Conservation (phyloP, 2,888 invertebrate species). For the Nomada flava region DNA sequence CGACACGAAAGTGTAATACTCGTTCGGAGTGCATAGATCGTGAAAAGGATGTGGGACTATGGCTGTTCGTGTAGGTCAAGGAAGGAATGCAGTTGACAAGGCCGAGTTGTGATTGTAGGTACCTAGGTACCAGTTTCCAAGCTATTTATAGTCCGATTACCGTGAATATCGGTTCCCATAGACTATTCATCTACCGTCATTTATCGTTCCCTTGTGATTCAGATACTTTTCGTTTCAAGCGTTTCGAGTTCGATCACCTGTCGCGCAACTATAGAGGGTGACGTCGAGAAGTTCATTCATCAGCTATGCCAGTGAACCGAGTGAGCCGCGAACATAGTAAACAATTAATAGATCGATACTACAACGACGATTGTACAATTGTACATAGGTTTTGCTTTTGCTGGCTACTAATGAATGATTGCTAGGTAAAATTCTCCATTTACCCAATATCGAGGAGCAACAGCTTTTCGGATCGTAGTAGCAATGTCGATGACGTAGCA, state of each 20-base stretch:
- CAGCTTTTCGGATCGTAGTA: constrained; percentile 45
- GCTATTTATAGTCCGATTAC: constrained; percentile 70
- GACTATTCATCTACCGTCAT: constrained; percentile 51
- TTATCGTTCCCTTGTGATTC: not conserved
- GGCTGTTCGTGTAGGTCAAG: constrained; percentile 82
- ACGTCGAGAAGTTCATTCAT: constrained; percentile 27
- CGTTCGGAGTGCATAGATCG: constrained; percentile 67
- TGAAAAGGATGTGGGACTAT: constrained; percentile 79
- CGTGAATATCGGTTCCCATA: constrained; percentile 54
- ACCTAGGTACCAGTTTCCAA: constrained; percentile 69
- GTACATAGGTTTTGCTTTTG: not conserved
- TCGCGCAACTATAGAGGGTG: not conserved
- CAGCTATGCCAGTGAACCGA: not conserved
- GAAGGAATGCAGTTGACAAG: constrained; percentile 84
- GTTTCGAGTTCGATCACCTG: constrained; percentile 12
- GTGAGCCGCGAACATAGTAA: not conserved
- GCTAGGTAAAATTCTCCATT: constrained; percentile 30
- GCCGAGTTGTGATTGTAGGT: constrained; percentile 77
- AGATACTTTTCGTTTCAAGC: not conserved
- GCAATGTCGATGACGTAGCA: constrained; percentile 39
- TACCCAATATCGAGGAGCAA: constrained; percentile 60
- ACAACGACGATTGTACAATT: constrained; percentile 5
- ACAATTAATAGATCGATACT: constrained; percentile 6
- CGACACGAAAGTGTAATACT: constrained; percentile 65
- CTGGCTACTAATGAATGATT: not conserved